Conservation (phyloP, 2,113 vertebrate species). For the Stegostoma tigrinum region DNA sequence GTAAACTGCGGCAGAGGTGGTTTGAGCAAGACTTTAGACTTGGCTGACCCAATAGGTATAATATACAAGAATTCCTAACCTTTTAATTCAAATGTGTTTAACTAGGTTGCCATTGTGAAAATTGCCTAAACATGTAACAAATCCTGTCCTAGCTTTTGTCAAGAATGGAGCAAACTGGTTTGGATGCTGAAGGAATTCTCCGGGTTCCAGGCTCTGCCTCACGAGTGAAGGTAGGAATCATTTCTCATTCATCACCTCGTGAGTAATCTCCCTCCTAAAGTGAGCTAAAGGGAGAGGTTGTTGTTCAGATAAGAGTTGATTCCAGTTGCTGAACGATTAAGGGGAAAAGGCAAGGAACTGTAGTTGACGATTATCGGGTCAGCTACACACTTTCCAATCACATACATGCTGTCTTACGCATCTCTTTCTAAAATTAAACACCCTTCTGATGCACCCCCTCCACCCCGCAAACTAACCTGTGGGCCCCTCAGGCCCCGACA, state of each 20-base stretch:
- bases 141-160: constrained; percentile 67
- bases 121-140: not conserved
- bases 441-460: no score
- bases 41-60: not conserved
- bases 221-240: constrained; percentile 74
- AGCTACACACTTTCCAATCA: no score
- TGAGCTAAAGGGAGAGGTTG: no score
- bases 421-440: no score
- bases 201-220: constrained; percentile 86
- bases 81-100: not conserved
- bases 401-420: no score
- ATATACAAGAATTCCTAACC: not conserved
- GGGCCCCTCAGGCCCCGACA: no score
- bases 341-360: no score
- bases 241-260: constrained; percentile 21
- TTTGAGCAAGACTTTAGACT: not conserved
- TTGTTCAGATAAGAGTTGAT: no score
- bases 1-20: not conserved
- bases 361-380: no score
- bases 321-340: no score
- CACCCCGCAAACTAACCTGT: no score
- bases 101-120: not conserved
- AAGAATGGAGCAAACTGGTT: constrained; percentile 79
- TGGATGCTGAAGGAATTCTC: constrained; percentile 91
- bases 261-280: not conserved